phyloP scores from a whole-genome alignment of 64 coral and sea anemone genomes.

The Actinia tenebrosa region DNA sequence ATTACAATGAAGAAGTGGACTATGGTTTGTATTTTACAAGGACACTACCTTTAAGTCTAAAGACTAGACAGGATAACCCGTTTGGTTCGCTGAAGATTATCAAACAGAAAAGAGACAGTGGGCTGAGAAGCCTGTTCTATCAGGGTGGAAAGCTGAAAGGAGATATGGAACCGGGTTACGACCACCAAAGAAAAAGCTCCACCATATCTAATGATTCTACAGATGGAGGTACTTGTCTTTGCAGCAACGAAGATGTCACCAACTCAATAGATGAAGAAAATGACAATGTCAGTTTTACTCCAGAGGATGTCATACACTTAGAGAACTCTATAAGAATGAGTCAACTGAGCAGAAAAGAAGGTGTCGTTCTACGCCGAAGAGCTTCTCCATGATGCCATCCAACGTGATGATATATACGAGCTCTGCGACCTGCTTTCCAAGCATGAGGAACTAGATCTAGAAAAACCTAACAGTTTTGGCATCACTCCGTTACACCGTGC shows the following conservation, averaged over 20 bases:
- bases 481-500: constrained; percentile 58
- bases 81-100: neutral
- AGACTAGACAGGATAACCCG: neutral
- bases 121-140: neutral
- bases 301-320: neutral
- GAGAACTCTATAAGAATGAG: neutral
- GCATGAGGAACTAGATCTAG: neutral
- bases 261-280: too few relatives aligned
- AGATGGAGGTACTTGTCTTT: too few relatives aligned
- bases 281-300: too few relatives aligned
- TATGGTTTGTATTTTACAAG: too few relatives aligned
- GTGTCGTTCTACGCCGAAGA: neutral
- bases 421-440: constrained; percentile 32
- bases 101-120: constrained; percentile 2
- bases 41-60: neutral
- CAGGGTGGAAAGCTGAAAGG: neutral
- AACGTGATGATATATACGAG: constrained; percentile 46
- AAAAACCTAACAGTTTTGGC: constrained; percentile 37
- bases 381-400: constrained; percentile 21
- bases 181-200: neutral
- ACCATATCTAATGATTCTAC: neutral
- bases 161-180: neutral
- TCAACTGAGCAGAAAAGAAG: constrained; percentile 5
- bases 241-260: too few relatives aligned
- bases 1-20: too few relatives aligned